phyloP scores from a whole-genome alignment of 2,797 vertebrate genomes.

The Lacerta viridis region DNA sequence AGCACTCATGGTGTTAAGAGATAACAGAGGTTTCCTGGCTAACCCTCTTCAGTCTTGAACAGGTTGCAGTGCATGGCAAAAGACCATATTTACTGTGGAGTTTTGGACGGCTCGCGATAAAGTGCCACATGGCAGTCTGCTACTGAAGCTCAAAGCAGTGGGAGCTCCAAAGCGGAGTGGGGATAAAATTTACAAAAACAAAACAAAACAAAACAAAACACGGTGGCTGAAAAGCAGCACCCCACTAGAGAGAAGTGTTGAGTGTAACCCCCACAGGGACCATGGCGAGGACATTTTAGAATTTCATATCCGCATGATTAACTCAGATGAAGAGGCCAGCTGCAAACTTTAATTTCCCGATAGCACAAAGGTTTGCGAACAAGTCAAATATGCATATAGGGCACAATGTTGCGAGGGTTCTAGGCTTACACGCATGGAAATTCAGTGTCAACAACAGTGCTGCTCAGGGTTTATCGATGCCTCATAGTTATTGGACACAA shows the following conservation, averaged over 20 bases:
- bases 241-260: slow-evolving; percentile 70
- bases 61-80: accelerated
- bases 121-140: slow-evolving; percentile 71
- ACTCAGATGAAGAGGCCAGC: slow-evolving; percentile 84
- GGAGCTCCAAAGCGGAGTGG: slow-evolving; percentile 73
- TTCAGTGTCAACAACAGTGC: slow-evolving; percentile 33
- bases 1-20: slow-evolving; percentile 14
- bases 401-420: slow-evolving; percentile 77
- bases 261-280: slow-evolving; percentile 78
- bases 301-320: slow-evolving; percentile 83
- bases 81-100: neutral
- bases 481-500: slow-evolving; percentile 43
- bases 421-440: slow-evolving; percentile 67
- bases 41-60: slow-evolving; percentile 17
- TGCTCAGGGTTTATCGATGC: slow-evolving; percentile 57
- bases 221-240: slow-evolving; percentile 77
- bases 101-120: slow-evolving; percentile 67
- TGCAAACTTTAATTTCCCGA: slow-evolving; percentile 86
- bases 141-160: slow-evolving; percentile 73
- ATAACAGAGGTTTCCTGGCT: slow-evolving; percentile 34
- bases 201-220: slow-evolving; percentile 64
- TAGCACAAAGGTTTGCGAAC: slow-evolving; percentile 80
- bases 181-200: slow-evolving; percentile 52
- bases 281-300: slow-evolving; percentile 77
- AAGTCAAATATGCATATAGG: slow-evolving; percentile 77